phyloP scores from a whole-genome alignment of 2,888 invertebrate species.

The Teinopalpus imperialis region DNA sequence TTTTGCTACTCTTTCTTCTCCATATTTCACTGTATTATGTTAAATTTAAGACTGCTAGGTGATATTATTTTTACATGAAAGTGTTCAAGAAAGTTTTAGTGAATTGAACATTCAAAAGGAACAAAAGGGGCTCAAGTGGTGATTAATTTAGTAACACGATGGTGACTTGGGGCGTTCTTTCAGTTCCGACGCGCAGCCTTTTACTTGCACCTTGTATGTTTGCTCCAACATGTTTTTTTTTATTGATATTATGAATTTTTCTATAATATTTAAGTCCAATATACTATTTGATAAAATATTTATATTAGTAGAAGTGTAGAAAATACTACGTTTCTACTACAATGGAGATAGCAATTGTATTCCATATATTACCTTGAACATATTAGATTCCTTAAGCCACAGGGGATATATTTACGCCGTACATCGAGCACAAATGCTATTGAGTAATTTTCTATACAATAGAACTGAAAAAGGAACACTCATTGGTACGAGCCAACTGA shows the following conservation, averaged over 20 bases:
- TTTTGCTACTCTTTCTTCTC: background rate
- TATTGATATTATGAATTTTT: conserved; percentile 2
- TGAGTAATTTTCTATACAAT: no score
- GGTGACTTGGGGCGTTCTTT: conserved; percentile 7
- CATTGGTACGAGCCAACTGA: no score
- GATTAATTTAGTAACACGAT: conserved; percentile 23
- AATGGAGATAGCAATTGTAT: no score
- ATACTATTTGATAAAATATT: no score
- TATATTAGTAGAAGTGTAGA: no score
- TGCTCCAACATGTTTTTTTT: background rate
- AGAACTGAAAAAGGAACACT: no score
- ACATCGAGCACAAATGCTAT: no score
- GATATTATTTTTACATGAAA: conserved; percentile 16
- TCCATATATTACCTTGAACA: no score
- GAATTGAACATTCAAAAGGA: conserved; percentile 11
- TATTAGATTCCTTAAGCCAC: no score
- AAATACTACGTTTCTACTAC: no score
- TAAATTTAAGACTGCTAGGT: conserved; percentile 8
- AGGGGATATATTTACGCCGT: background rate
- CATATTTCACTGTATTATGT: conserved; percentile 9
- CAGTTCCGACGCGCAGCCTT: background rate
- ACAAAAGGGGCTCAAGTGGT: conserved; percentile 18
- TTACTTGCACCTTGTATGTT: background rate
- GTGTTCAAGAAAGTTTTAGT: conserved; percentile 23
- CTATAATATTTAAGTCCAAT: no score